These are phyloP conservation scores for Varanus salvator DNA, from an alignment of 2,113 vertebrate species.

Conservation along the genomic window DNA sequence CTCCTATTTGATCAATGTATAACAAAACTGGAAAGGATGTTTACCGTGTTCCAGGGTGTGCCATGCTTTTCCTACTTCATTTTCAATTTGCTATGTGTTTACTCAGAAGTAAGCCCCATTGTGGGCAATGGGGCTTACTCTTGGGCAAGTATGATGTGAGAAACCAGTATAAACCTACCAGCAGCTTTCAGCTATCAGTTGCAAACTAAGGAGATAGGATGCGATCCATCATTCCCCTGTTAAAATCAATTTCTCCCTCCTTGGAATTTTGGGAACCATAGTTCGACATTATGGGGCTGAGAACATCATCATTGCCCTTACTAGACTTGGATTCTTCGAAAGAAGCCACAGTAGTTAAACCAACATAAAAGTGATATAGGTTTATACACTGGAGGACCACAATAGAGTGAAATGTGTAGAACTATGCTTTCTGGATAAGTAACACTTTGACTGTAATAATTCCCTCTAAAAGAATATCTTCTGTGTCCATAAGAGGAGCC, in stretches of 20 bases:
- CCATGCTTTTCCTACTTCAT: conserved; percentile 48
- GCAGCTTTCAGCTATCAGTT: too few relatives aligned
- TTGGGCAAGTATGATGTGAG: not conserved
- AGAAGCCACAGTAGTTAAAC: not conserved
- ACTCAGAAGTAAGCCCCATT: not conserved
- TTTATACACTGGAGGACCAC: too few relatives aligned
- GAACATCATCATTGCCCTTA: not conserved
- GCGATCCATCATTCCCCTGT: too few relatives aligned
- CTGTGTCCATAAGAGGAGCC: not conserved
- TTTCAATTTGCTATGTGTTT: not conserved
- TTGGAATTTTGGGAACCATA: not conserved
- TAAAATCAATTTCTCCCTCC: not conserved
- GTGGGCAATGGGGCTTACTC: not conserved
- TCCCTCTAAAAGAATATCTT: not conserved
- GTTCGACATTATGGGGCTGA: too few relatives aligned
- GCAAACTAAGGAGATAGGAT: too few relatives aligned
- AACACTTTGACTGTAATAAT: not conserved
- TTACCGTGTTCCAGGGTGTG: conserved; percentile 63
- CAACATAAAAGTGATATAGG: not conserved
- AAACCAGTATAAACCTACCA: not conserved
- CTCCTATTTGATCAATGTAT: conserved; percentile 79
- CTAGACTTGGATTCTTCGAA: not conserved
- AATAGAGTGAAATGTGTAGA: not conserved
- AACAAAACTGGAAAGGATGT: conserved; percentile 69
- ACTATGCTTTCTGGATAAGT: too few relatives aligned